Evolutionary conservation across 2,113 vertebrate genomes (phyloP).

Genomic region (Lethenteron reissneri): DNA sequence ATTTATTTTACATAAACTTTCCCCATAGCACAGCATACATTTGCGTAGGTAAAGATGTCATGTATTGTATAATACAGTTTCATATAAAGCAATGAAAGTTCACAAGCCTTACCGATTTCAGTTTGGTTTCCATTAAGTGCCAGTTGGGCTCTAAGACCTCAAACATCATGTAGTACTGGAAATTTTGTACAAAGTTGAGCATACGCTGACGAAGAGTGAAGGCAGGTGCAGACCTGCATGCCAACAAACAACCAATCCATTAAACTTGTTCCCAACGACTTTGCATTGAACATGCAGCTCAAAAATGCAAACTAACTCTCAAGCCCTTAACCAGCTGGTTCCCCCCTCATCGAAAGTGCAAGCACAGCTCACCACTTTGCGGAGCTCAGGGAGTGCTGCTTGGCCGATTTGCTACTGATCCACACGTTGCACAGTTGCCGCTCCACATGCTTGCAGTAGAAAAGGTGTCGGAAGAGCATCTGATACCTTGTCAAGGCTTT

Average conservation of each 20-base stretch:
- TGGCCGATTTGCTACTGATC: neutral
- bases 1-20: no score
- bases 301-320: neutral
- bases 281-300: neutral
- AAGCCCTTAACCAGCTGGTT: no score
- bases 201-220: constrained; percentile 1
- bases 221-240: neutral
- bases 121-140: constrained; percentile 3
- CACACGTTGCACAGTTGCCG: constrained; percentile 5
- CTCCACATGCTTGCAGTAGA: constrained; percentile 2
- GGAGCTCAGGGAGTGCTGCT: neutral
- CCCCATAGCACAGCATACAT: no score
- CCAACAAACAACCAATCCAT: constrained; percentile 1
- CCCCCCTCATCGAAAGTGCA: no score
- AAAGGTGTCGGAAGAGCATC: constrained; percentile 4
- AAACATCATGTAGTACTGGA: constrained; percentile 4
- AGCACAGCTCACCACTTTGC: constrained; percentile 1
- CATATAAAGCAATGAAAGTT: neutral
- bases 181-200: neutral
- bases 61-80: no score
- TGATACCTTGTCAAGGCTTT: constrained; percentile 4
- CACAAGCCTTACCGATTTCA: neutral
- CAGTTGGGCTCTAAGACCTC: constrained; percentile 5
- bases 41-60: no score
- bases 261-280: neutral